phyloP scores from a whole-genome alignment of 2,797 vertebrate genomes.

The Scyliorhinus canicula region DNA sequence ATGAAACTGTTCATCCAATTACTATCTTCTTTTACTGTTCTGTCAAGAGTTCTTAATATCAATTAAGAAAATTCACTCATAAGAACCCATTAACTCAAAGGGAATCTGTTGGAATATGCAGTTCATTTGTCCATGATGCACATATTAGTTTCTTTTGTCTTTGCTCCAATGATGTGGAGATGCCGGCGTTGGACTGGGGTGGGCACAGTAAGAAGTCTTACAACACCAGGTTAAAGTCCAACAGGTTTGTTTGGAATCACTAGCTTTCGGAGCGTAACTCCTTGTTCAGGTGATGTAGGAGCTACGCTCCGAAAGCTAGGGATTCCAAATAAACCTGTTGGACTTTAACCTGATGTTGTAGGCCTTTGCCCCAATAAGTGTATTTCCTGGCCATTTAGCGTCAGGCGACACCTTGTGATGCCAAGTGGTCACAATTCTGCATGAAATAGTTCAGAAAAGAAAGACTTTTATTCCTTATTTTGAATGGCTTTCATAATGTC shows the following conservation, averaged over 20 bases:
- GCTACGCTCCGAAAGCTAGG: too few relatives aligned
- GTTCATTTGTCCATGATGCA: too few relatives aligned
- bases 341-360: too few relatives aligned
- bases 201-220: too few relatives aligned
- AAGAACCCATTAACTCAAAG: not conserved
- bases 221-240: too few relatives aligned
- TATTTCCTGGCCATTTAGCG: too few relatives aligned
- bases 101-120: not conserved
- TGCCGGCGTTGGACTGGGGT: too few relatives aligned
- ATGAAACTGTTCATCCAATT: not conserved
- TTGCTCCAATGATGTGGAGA: not conserved
- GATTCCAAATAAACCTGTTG: too few relatives aligned
- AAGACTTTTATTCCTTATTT: not conserved
- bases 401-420: not conserved
- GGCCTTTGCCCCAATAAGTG: not conserved
- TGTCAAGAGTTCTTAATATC: not conserved
- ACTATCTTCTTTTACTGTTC: not conserved
- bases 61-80: not conserved
- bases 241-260: too few relatives aligned
- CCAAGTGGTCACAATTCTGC: not conserved
- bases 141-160: not conserved
- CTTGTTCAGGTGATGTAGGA: too few relatives aligned
- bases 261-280: too few relatives aligned
- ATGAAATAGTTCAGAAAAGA: not conserved
- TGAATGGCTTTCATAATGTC: not conserved